Conservation (phyloP, 2,888 invertebrate genomes). For the Yponomeuta evonymella region DNA sequence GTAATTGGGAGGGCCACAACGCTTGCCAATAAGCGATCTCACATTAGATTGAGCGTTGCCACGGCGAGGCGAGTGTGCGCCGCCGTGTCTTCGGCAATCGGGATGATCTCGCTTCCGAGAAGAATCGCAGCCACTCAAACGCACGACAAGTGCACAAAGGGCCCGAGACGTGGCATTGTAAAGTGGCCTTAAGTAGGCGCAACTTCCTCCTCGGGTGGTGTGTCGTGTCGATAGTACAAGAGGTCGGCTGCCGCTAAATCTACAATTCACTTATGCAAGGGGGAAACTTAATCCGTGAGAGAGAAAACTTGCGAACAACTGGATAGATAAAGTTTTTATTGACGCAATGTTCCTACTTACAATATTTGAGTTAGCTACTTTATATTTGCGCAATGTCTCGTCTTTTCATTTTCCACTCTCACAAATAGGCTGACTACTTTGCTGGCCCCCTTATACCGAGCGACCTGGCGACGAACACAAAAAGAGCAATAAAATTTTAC, state of each 20-base stretch:
- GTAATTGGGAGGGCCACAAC: conserved; percentile 29
- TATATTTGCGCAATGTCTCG: conserved; percentile 4
- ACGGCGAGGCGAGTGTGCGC: conserved; percentile 29
- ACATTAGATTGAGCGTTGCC: conserved; percentile 48
- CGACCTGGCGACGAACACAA: neutral
- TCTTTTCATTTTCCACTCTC: neutral
- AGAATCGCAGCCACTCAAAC: conserved; percentile 48
- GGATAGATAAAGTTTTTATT: conserved; percentile 30
- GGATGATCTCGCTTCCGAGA: conserved; percentile 56
- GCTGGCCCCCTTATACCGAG: neutral
- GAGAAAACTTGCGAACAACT: conserved; percentile 39
- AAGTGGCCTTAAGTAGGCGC: conserved; percentile 45
- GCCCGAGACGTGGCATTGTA: conserved; percentile 48
- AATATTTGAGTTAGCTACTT: conserved; percentile 10
- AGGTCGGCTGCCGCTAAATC: conserved; percentile 41
- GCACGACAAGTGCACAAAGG: conserved; percentile 60
- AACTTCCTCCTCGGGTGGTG: conserved; percentile 30
- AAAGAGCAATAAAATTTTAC: conserved; percentile 14
- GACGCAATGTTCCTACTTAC: conserved; percentile 9
- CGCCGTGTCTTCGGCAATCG: conserved; percentile 50
- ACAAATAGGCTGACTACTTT: neutral
- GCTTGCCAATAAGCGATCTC: conserved; percentile 52
- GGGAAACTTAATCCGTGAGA: conserved; percentile 38
- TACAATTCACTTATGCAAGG: conserved; percentile 49
- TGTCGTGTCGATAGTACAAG: conserved; percentile 36